These are phyloP conservation scores for Podarcis raffonei DNA, from an alignment of 2,113 vertebrate species.

Conservation along the genomic window DNA sequence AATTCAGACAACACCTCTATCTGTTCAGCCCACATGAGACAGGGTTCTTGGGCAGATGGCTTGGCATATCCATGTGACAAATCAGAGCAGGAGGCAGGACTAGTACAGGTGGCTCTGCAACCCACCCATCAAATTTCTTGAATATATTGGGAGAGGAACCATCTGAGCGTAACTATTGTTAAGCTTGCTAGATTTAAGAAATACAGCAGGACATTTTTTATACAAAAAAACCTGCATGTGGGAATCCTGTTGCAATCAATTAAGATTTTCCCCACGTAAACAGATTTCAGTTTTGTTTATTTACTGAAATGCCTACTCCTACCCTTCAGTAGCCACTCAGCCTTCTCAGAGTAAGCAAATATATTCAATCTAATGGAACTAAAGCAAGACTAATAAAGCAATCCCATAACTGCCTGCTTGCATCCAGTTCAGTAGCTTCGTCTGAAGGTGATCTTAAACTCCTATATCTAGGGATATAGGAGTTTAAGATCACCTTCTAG, in stretches of 20 bases:
- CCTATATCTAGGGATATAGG: too few species aligned
- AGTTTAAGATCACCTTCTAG: too few species aligned
- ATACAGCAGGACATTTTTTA: not conserved
- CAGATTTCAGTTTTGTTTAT: not conserved
- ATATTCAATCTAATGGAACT: not conserved
- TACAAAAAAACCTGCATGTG: not conserved
- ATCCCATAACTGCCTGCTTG: not conserved
- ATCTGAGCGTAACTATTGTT: not conserved
- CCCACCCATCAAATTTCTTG: not conserved
- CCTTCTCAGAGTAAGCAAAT: not conserved
- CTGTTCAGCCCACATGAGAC: not conserved
- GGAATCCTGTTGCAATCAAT: not conserved
- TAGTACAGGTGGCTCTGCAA: not conserved
- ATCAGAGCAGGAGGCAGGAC: not conserved
- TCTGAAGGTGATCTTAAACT: too few species aligned
- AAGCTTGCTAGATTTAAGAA: not conserved
- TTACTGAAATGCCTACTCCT: not conserved
- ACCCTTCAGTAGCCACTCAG: not conserved
- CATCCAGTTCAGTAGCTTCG: not conserved
- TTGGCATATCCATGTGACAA: not conserved
- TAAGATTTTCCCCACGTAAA: not conserved
- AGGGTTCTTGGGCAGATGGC: not conserved
- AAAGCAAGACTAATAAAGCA: not conserved
- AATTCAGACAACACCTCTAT: not conserved
- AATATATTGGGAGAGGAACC: not conserved